Evolutionary conservation across 2,888 invertebrate genomes (phyloP).

Genomic region (Gryllus longicercus): DNA sequence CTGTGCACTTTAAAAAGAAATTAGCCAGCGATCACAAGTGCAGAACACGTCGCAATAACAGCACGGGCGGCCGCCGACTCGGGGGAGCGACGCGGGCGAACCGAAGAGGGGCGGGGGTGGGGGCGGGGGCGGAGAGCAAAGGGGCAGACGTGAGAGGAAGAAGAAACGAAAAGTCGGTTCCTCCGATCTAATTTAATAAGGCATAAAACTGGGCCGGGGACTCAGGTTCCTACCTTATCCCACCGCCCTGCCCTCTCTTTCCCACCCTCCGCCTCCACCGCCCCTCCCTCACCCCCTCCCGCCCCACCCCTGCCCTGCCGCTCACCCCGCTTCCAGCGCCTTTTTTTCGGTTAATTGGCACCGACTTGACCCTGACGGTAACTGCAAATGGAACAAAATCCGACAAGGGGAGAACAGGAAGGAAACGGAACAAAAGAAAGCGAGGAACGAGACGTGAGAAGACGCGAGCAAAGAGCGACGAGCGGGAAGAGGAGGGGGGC

Average conservation of each 20-base stretch:
- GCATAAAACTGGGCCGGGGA: slow-evolving; percentile 35
- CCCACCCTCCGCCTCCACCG: neutral
- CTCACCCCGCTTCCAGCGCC: neutral
- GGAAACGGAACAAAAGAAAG: slow-evolving; percentile 22
- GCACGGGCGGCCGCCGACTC: neutral
- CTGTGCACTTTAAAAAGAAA: slow-evolving; percentile 38
- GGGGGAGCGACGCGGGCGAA: neutral
- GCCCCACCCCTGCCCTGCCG: neutral
- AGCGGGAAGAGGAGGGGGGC: neutral
- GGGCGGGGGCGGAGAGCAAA: neutral
- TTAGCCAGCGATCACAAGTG: slow-evolving; percentile 34
- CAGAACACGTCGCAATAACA: slow-evolving; percentile 37
- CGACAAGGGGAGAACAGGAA: slow-evolving; percentile 23
- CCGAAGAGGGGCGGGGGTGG: slow-evolving; percentile 19
- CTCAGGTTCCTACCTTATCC: slow-evolving; percentile 6
- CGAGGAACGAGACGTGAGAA: neutral
- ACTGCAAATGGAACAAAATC: slow-evolving; percentile 34
- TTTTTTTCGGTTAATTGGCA: slow-evolving; percentile 35
- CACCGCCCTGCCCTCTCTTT: slow-evolving; percentile 20
- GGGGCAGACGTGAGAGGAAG: slow-evolving; percentile 35
- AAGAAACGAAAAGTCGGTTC: slow-evolving; percentile 31
- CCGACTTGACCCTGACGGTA: slow-evolving; percentile 34
- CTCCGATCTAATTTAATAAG: slow-evolving; percentile 38
- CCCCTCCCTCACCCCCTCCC: neutral
- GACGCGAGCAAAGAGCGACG: neutral